Base-by-base conservation (phyloP, 2,888 invertebrate species). In the Tipula helvola region DNA sequence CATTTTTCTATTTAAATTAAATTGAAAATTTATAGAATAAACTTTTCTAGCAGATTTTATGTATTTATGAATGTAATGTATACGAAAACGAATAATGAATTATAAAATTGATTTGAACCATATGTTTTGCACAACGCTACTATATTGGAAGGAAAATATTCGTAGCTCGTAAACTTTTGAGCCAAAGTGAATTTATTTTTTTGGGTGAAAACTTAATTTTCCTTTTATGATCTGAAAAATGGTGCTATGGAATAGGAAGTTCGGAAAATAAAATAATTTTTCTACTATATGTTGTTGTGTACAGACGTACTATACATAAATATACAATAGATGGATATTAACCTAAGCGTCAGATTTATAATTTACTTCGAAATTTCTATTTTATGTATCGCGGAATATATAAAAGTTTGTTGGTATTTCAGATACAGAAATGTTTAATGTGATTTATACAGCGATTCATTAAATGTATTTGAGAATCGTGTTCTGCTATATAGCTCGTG, bases 11-110 rank as follows among this genome's bases (percentile, higher is more conserved):
- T 71, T 71, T 71, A 71, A 71, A 71, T 71, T 71, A 71, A 71
- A 71, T 71, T 71, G 71, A 71, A 71, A 71, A 71, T 71, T 71
- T 71, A 71, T 71, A 71, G 71, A 71, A 71, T 71, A 71, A 71
- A 71, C 71, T 71, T 71, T 71, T 71, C 71, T 71, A 8, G 10
- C 71, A 71, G 10, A 71, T 18, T 71, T 71, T 28, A 28, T 57
- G 52, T 57, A 16, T 52, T 16, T 57, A 12, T 57, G 52, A 16
- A n/a, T 57, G 52, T 57, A 57, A 39, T 39, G 7, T 39, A 39
- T 39, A 39, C 39, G 7, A 39, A 39, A 39, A 7, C 39, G 28
- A 28, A 28, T 28, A 28, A 57, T 28, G 10, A 71, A 28, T 71
- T 52, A 3, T 28, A 12, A 28, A 28, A 71, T 71, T 71, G 10